A percentile compares a stretch with the other conserved stretches of the same genome.
Evolutionary conservation across 2,113 vertebrate species (phyloP).

Genomic region (Cyanoramphus novaezelandiae): DNA sequence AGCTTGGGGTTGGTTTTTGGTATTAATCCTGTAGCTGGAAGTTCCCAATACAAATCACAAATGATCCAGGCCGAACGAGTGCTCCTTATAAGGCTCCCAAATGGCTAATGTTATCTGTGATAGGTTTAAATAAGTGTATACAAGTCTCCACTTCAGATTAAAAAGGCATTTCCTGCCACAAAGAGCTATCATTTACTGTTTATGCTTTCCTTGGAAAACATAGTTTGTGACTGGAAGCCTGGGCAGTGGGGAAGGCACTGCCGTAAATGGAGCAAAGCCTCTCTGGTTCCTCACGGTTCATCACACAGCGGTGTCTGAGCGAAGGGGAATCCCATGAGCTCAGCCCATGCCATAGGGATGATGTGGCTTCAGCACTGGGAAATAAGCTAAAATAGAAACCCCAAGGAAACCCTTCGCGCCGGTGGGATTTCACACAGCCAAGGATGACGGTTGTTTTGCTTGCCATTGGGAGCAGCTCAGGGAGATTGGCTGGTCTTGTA

Average conservation of each 20-base stretch:
- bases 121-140: not conserved
- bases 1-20: not conserved
- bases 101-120: not conserved
- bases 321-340: not conserved
- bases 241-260: accelerated
- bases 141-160: slow-evolving; percentile 28
- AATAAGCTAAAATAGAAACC: not conserved
- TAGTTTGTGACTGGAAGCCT: not conserved
- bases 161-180: slow-evolving; percentile 47
- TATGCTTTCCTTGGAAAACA: not conserved
- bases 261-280: not conserved
- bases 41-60: not conserved
- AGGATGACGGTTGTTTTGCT: accelerated
- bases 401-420: accelerated
- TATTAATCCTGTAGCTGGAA: not conserved
- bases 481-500: not conserved
- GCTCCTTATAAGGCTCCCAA: not conserved
- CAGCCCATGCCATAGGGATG: accelerated
- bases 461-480: not conserved
- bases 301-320: not conserved
- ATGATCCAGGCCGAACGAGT: not conserved
- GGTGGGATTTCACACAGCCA: not conserved
- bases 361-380: not conserved
- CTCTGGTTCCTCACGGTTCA: not conserved
- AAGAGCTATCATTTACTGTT: slow-evolving; percentile 8